Evolutionary conservation across 2,888 invertebrate species (phyloP).

Genomic region (Hermodice carunculata): DNA sequence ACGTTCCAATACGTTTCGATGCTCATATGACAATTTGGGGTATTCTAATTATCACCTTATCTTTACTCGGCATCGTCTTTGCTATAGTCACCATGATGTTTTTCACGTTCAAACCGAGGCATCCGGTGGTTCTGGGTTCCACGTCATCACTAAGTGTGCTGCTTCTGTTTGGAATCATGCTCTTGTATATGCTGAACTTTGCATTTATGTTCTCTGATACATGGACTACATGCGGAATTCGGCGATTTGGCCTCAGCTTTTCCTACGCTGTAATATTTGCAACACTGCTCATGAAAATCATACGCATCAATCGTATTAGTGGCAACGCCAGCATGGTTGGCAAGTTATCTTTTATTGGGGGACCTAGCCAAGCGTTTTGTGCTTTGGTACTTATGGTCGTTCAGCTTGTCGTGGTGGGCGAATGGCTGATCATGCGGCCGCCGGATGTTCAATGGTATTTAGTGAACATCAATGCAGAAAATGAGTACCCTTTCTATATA

Average conservation of each 20-base stretch:
- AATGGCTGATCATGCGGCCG: constrained; percentile 18
- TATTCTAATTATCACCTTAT: constrained; percentile 15
- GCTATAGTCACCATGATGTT: constrained; percentile 14
- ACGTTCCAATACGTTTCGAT: constrained; percentile 1
- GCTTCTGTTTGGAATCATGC: constrained; percentile 8
- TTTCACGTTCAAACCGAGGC: constrained; percentile 12
- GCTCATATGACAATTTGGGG: constrained; percentile 19
- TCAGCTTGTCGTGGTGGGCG: constrained; percentile 4
- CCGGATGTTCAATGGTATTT: constrained; percentile 3
- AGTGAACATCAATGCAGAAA: neutral
- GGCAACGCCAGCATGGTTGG: neutral
- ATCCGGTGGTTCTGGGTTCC: constrained; percentile 20
- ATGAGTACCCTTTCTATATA: constrained; percentile 8
- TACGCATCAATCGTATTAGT: neutral
- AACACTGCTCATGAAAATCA: constrained; percentile 13
- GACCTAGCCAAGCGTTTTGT: constrained; percentile 7
- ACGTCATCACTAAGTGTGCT: constrained; percentile 17
- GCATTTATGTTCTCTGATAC: constrained; percentile 25
- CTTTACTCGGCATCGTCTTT: constrained; percentile 11
- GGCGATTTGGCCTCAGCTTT: constrained; percentile 15
- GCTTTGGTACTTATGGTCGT: constrained; percentile 9
- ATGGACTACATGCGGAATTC: constrained; percentile 12
- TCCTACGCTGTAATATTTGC: constrained; percentile 14
- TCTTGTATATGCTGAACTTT: constrained; percentile 22
- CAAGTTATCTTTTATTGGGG: constrained; percentile 11